phyloP scores from a whole-genome alignment of 2,888 invertebrate genomes.

The Apodemia hepburni region DNA sequence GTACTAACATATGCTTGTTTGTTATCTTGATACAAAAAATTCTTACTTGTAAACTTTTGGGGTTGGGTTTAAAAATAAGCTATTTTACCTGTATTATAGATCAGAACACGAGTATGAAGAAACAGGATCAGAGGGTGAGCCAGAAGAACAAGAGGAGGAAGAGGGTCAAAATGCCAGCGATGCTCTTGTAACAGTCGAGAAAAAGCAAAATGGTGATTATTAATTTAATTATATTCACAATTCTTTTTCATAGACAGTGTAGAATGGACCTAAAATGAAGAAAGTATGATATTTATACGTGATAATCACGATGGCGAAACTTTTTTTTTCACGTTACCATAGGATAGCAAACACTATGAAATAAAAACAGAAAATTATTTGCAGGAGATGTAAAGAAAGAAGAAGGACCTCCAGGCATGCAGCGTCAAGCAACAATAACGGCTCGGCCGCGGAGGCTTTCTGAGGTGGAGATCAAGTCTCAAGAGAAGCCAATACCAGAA shows the following conservation, averaged over 20 bases:
- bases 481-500: conserved; percentile 93
- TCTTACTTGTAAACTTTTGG: too few relatives aligned
- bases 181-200: conserved; percentile 55
- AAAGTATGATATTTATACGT: too few relatives aligned
- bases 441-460: conserved; percentile 91
- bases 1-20: too few relatives aligned
- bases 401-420: conserved; percentile 38
- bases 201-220: conserved; percentile 60
- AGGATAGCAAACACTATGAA: too few relatives aligned
- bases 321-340: too few relatives aligned
- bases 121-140: conserved; percentile 85
- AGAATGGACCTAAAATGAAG: too few relatives aligned
- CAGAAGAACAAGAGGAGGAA: conserved; percentile 84
- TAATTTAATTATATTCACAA: not conserved
- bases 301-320: too few relatives aligned
- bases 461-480: conserved; percentile 88
- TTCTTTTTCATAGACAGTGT: too few relatives aligned
- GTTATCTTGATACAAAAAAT: too few relatives aligned
- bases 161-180: conserved; percentile 77
- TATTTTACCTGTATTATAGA: conserved; percentile 53
- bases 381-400: conserved; percentile 64
- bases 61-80: too few relatives aligned
- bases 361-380: not conserved
- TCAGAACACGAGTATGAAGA: conserved; percentile 85
- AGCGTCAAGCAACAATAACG: conserved; percentile 59